Evolutionary conservation across 2,113 vertebrate species (phyloP), one percentile per base, ranked within the genome.

Genomic region (Sminthopsis crassicaudata): DNA sequence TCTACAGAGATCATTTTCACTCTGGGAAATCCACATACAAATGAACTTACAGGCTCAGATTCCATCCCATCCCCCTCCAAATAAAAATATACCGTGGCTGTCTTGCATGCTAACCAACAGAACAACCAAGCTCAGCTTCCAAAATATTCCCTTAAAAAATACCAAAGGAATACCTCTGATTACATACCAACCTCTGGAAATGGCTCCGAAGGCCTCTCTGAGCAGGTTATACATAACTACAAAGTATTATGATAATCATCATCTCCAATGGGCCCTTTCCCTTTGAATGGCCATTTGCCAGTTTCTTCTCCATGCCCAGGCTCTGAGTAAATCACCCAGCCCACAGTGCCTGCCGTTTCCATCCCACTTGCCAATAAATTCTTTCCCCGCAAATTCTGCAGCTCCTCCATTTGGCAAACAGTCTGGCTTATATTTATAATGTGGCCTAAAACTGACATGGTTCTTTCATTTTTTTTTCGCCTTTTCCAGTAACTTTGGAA

Each of bases 191-290:
- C 1, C 67, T 7, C 67, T 42, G 67, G 42, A 84, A 84, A 84
- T 84, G 67, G n/a, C n/a, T 84, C 67, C 5, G 0, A 84, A 42
- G n/a, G 67, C 67, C 67, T 84, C 67, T 42, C 67, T 84, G n/a
- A 84, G 67, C 67, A 84, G 67, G 67, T 84, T n/a, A 84, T 42
- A 42, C 67, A 84, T 84, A 84, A 84, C 67, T 23, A 84, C 67
- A 84, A 84, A 84, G 67, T 84, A 84, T 84, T 84, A 84, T 42
- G 67, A 84, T 84, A n/a, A 84, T 84, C 67, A 84, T 84, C n/a
- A 42, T 76, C 67, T 30, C 67, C 91, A 92, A 92, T 51, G 67
- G 57, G 30, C 46, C 57, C 67, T 76, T 92, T 92, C 55, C 48
- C 48, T 76, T 76, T 51, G 57, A 92, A 92, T 52, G 57, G 91